Conservation (phyloP, 2,797 vertebrate genomes). For the Galago senegalensis region DNA sequence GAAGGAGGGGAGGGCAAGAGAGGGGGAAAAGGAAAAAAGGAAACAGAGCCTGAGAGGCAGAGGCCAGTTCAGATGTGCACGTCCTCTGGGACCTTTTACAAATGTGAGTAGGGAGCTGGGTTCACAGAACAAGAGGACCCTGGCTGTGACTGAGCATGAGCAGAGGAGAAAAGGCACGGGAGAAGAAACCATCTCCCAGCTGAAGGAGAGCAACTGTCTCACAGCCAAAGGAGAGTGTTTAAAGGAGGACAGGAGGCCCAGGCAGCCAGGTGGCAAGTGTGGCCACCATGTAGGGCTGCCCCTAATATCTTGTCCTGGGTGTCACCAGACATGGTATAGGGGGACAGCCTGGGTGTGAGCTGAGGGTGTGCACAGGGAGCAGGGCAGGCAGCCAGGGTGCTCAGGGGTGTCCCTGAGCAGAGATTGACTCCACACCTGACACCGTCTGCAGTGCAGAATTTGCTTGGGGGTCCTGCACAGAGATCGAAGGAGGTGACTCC, state of each 20-base stretch:
- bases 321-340: background rate
- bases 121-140: background rate
- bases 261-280: no score
- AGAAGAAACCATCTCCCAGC: background rate
- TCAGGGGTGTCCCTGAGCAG: background rate
- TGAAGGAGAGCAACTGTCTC: background rate
- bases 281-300: no score
- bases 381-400: background rate
- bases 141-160: background rate
- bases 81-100: background rate
- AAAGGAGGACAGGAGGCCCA: background rate
- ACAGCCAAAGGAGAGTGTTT: background rate
- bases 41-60: background rate
- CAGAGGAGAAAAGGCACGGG: background rate
- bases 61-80: background rate
- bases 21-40: background rate
- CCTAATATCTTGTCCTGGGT: background rate
- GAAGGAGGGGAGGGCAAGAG: no score
- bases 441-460: background rate
- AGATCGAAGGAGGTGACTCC: background rate
- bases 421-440: background rate
- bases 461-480: background rate
- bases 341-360: accelerated
- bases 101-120: background rate
- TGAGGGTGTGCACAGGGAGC: background rate